Percentiles rank a stretch among this genome's conserved stretches.
phyloP scores from a whole-genome alignment of 2,888 invertebrate genomes.

The Chalcis sispes region DNA sequence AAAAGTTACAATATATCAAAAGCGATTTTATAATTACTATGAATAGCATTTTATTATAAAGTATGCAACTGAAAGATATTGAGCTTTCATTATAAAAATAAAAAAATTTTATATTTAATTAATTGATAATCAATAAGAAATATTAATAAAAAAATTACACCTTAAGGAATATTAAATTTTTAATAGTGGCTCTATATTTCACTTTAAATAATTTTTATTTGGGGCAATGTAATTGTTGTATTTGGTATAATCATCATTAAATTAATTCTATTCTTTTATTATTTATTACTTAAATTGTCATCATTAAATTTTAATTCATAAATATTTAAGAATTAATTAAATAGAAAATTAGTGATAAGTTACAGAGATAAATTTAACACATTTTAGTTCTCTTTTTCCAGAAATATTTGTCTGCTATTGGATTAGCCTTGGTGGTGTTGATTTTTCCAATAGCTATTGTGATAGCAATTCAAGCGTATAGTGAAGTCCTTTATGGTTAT shows the following conservation, averaged over 20 bases:
- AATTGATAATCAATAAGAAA: too few species aligned
- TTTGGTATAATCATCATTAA: conserved; percentile 24
- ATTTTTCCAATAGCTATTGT: conserved; percentile 72
- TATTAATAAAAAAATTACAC: too few species aligned
- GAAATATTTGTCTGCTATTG: conserved; percentile 54
- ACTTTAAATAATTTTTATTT: conserved; percentile 7
- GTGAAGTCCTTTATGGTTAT: conserved; percentile 70
- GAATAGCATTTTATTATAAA: too few species aligned
- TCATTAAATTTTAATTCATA: conserved; percentile 1
- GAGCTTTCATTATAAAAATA: too few species aligned
- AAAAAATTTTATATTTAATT: too few species aligned
- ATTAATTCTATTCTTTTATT: conserved; percentile 11
- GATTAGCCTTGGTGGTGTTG: conserved; percentile 63
- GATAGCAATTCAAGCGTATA: conserved; percentile 71
- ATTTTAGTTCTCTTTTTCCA: conserved; percentile 39
- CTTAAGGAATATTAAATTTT: too few species aligned
- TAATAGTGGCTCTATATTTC: conserved; percentile 28
- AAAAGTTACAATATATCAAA: too few species aligned
- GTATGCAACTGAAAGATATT: too few species aligned
- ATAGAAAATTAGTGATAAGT: background rate
- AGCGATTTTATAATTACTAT: too few species aligned
- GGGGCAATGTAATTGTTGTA: conserved; percentile 14
- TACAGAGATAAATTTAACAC: conserved; percentile 24
- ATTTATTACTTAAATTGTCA: conserved; percentile 30
- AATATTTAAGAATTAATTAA: conserved; percentile 25